Evolutionary conservation across 2,888 invertebrate genomes (phyloP), one percentile per base, ranked within the genome.

Genomic region (Muschampia plurimacula): DNA sequence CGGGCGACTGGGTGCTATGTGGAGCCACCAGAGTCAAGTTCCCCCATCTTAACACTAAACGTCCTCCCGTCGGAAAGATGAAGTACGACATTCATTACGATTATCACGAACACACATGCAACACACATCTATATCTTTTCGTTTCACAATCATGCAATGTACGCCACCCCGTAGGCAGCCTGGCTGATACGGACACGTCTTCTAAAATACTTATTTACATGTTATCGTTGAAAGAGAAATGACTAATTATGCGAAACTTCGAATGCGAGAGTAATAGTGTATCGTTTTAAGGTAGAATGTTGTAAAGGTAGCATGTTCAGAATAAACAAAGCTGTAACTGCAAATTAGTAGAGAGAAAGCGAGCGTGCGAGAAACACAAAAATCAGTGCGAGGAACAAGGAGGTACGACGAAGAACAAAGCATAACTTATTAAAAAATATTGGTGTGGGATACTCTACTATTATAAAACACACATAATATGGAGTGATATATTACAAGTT

Each of bases 1-100:
- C 78, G 85, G 89, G 92, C 93, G 88, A 92, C 86, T 83, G 86
- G 90, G 92, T 85, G 90, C 85, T 86, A 85, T 84, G 72, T 73
- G 85, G 86, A 86, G 89, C 92, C 87, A 92, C 92, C 93, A 94
- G 92, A 91, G 92, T 93, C 94, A 94, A 91, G 84, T 93, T 94
- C 93, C 92, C 87, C 88, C 85, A 88, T 91, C 87, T 93, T 92
- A 92, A 90, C 81, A 83, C 87, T 88, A 91, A 92, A 91, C 91
- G 91, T 91, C 92, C 86, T 86, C 85, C 84, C 88, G 86, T 89
- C 87, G 81, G 81, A 87, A 89, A 92, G 92, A 93, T 92, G 91
- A 91, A 89, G 91, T 92, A 93, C 93, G 94, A 93, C 93, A 93
- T 89, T 83, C 87, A 93, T 88, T 83, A 89, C 85, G 83, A 85